Base-by-base conservation (phyloP, 2,113 vertebrate species). In the Salvelinus namaycush region DNA sequence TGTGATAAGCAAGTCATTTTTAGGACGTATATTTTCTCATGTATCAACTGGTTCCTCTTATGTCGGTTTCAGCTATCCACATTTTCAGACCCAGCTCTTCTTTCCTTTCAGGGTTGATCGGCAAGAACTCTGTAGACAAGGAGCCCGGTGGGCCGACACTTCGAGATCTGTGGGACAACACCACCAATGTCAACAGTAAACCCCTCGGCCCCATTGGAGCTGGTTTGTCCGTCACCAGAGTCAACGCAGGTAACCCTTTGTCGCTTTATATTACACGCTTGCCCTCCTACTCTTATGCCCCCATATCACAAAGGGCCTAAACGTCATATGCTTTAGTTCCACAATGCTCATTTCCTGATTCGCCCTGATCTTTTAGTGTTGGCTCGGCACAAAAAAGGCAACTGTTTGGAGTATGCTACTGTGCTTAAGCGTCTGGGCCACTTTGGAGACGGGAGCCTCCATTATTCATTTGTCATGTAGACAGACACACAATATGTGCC, bases 61-160 rank as follows among this genome's bases (percentile, higher is more conserved):
- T 64, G 2, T 0, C 22, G n/a, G 51, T 54, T 54, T 14, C 16
- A 16, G 51, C 51, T 4, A 18, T 54, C 16, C 29, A 18, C 18
- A 59, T 16, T 54, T 13, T 29, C 26, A 26, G 5, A 81, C 27
- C 14, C 20, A 22, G 6, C 48, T 0, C 24, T 67, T 65, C 81
- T 20, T 74, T 82, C 72, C 71, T 85, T 82, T 27, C 57, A 99
- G 98, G 97, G 59, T 92, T 99, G 81, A 98, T 98, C 54, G 92
- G 94, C 3, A 99, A 96, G 91, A 95, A 80, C 5, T 14, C 91
- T 94, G 51, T 91, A 22, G 94, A 89, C 79, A 97, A 94, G 83
- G 95, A 95, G 67, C 44, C 84, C 75, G 83, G 90, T 12, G 80
- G 78, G 2, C 81, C 90, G 78, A 89, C 87, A 4, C 76, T 92